Evolutionary conservation across 2,888 invertebrate genomes (phyloP), one percentile per base, ranked within the genome.

Genomic region (Polydrusus tereticollis): DNA sequence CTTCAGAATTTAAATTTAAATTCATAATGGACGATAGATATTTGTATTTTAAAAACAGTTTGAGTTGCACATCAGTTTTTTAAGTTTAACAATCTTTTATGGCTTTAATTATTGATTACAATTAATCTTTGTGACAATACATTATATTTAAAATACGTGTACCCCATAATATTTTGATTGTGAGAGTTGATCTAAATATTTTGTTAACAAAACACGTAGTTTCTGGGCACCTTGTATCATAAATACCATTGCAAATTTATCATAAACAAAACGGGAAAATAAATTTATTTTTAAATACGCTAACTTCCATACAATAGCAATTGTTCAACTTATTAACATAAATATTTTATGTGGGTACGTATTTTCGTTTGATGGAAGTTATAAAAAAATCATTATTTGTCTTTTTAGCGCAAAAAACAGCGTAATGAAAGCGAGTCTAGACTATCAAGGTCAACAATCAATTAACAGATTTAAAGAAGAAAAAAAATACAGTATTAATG

Each of bases 401-500:
- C 45, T 65, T 66, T 66, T 66, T 66, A 36, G 14, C 10, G 16
- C 59, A 59, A 73, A 73, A 69, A 38, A 20, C 23, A 62, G 63
- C 52, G 62, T 59, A 71, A 68, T 71, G 64, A 74, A 67, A 74
- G 64, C 60, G 33, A 67, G 74, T 74, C 74, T 74, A 74, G 74
- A 74, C 74, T 63, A 64, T 68, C 74, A 74, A 74, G 74, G 74
- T 66, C 74, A 47, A 52, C 59, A 74, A 71, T 74, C 74, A 74
- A 74, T 74, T 74, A 74, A 57, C 71, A 71, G 65, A 74, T 71
- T 70, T 71, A 63, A 57, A 58, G 60, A 66, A 57, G 50, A 71
- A 69, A 60, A 72, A 67, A 66, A 36, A 72, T 29, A 63, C 69
- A 57, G 55, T 59, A 73, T 65, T 69, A 73, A 69, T 73, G 69